Base-by-base conservation (phyloP, 2,113 vertebrate species). In the Limanda limanda region DNA sequence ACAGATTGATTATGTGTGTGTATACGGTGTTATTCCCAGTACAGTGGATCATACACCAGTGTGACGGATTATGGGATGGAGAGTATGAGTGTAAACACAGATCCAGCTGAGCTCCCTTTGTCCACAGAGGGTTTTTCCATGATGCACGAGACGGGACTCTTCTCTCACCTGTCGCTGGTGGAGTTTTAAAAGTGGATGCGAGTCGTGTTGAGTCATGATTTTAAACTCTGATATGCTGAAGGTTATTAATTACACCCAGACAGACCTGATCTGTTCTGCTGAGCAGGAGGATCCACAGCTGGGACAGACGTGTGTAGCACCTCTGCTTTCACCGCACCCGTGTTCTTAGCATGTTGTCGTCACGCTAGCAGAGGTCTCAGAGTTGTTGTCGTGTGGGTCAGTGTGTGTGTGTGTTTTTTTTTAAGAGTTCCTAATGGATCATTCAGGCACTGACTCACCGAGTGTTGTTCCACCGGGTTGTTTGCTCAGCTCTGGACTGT, bases 391-490 rank as follows among this genome's bases (percentile, higher is more conserved):
- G 20, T 58, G 77, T 79, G 81, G 85, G 76, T 87, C 83, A 78
- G 72, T 45, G 81, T 69, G 74, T 57, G n/a, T n/a, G n/a, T n/a
- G n/a, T n/a, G n/a, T n/a, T n/a, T n/a, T n/a, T n/a, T 72, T 76
- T 31, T 23, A 67, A 23, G 51, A 52, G 85, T 83, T 86, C 73
- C 88, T 93, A 94, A 94, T 93, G 91, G 92, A 92, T 84, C 90
- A 85, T 82, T 74, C 81, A 89, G 79, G 63, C 84, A 71, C 77
- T 83, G 86, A 88, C 79, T 90, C 89, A 85, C 80, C 67, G 88
- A 92, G 85, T 90, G 88, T 88, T 91, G 87, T 93, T 94, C 91
- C 89, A 89, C 81, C 74, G 89, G 68, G 27, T 79, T 93, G 91
- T 94, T 94, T 94, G 91, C 85, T 92, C 75, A 89, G 76, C 84